Evolutionary conservation across 2,888 invertebrate species (phyloP).

Genomic region (Xiphydria camelus): DNA sequence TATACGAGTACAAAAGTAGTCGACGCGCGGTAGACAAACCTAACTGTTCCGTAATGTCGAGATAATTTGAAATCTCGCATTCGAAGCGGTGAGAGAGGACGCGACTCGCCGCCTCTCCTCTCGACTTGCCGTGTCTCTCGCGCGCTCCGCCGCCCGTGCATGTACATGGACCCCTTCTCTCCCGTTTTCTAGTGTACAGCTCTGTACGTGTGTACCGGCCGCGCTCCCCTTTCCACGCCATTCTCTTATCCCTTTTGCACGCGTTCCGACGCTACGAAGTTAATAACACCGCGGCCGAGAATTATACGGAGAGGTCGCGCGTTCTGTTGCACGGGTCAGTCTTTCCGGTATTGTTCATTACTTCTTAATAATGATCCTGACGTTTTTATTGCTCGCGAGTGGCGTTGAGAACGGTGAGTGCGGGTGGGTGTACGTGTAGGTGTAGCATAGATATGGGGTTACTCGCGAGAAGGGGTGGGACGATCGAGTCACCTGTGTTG

Average conservation of each 20-base stretch:
- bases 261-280: slow-evolving; percentile 23
- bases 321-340: slow-evolving; percentile 38
- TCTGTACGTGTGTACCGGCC: slow-evolving; percentile 5
- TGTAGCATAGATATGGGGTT: too few relatives aligned
- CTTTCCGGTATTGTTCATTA: slow-evolving; percentile 47
- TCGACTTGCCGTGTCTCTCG: slow-evolving; percentile 22
- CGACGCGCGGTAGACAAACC: slow-evolving; percentile 40
- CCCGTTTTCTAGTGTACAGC: too few relatives aligned
- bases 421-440: too few relatives aligned
- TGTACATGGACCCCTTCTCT: too few relatives aligned
- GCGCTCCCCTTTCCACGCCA: slow-evolving; percentile 15
- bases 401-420: too few relatives aligned
- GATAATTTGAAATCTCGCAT: slow-evolving; percentile 46
- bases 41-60: slow-evolving; percentile 47
- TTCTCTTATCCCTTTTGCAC: slow-evolving; percentile 15
- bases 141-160: not conserved
- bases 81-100: slow-evolving; percentile 34
- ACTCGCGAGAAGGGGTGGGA: too few relatives aligned
- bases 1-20: slow-evolving; percentile 1
- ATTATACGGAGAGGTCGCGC: slow-evolving; percentile 39
- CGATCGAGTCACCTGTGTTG: too few relatives aligned
- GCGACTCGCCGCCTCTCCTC: too few relatives aligned
- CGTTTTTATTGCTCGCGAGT: too few relatives aligned
- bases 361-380: slow-evolving; percentile 39
- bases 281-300: slow-evolving; percentile 41